phyloP scores from a whole-genome alignment of 2,113 vertebrate species.

The Myodes glareolus region DNA sequence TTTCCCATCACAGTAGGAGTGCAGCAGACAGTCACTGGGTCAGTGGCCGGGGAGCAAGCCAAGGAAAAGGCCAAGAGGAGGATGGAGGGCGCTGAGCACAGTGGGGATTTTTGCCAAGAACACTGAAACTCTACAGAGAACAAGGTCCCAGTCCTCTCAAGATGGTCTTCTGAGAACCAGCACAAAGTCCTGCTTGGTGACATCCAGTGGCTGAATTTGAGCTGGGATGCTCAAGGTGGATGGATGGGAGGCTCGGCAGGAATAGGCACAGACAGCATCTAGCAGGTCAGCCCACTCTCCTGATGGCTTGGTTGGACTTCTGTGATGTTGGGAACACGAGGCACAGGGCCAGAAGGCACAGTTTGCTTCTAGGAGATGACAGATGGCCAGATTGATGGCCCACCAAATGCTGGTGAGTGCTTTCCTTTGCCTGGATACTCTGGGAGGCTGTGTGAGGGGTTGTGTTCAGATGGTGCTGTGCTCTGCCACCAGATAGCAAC shows the following conservation, averaged over 20 bases:
- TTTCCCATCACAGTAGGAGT: constrained; percentile 81
- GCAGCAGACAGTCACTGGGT: constrained; percentile 80
- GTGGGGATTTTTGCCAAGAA: neutral
- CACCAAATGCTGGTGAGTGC: neutral
- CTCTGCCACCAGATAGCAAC: neutral
- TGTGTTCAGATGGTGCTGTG: neutral
- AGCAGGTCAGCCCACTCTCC: constrained; percentile 5
- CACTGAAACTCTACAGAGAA: neutral
- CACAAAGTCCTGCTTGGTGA: neutral
- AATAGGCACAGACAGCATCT: neutral
- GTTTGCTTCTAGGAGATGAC: constrained; percentile 62
- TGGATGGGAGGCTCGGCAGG: neutral
- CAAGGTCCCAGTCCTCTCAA: neutral
- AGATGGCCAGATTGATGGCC: constrained; percentile 66
- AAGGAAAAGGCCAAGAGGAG: neutral
- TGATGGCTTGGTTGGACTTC: neutral
- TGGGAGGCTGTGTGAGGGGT: neutral
- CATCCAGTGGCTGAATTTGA: neutral
- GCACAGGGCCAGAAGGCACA: constrained; percentile 47
- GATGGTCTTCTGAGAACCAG: neutral
- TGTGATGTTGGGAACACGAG: neutral
- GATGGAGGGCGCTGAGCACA: neutral
- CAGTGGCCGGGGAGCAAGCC: constrained; percentile 61
- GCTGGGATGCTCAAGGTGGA: neutral
- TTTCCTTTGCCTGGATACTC: neutral